Conservation (phyloP, 2,888 invertebrate genomes). For the Macropis europaea region DNA sequence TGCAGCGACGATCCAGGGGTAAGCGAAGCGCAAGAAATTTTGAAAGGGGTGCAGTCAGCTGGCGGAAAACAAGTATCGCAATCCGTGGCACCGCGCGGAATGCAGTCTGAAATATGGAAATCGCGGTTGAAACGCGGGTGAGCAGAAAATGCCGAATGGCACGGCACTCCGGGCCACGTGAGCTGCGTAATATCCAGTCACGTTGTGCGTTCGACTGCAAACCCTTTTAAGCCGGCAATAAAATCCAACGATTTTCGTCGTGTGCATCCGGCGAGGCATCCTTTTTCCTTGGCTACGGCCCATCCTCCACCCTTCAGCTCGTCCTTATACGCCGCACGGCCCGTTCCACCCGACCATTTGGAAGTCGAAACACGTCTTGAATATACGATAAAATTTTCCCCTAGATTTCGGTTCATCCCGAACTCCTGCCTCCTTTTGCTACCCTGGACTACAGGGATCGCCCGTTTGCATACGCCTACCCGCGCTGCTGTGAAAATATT, state of each 20-base stretch:
- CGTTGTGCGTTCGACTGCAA: constrained; percentile 62
- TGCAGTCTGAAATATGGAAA: constrained; percentile 41
- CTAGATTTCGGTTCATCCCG: constrained; percentile 65
- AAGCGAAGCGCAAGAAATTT: not conserved
- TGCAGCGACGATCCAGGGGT: no score
- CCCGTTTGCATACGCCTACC: not conserved
- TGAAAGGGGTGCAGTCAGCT: not conserved
- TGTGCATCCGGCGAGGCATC: constrained; percentile 43
- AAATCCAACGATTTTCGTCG: constrained; percentile 63
- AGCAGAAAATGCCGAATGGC: constrained; percentile 37
- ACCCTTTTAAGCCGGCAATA: constrained; percentile 65
- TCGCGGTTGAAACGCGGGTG: constrained; percentile 13
- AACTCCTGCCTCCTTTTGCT: not conserved
- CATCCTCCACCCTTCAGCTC: constrained; percentile 10
- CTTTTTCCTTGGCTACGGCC: constrained; percentile 30
- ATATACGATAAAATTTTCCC: constrained; percentile 78
- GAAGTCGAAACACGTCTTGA: constrained; percentile 76
- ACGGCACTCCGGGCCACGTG: constrained; percentile 30
- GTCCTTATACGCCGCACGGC: constrained; percentile 24
- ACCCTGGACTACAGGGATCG: not conserved
- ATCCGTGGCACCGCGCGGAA: not conserved
- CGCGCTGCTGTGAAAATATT: not conserved
- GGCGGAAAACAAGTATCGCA: not conserved
- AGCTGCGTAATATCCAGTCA: constrained; percentile 55
- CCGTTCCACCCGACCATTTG: constrained; percentile 54